Percentiles rank a stretch among this genome's conserved stretches.
phyloP scores from a whole-genome alignment of 2,113 vertebrate species.

The Poecile atricapillus region DNA sequence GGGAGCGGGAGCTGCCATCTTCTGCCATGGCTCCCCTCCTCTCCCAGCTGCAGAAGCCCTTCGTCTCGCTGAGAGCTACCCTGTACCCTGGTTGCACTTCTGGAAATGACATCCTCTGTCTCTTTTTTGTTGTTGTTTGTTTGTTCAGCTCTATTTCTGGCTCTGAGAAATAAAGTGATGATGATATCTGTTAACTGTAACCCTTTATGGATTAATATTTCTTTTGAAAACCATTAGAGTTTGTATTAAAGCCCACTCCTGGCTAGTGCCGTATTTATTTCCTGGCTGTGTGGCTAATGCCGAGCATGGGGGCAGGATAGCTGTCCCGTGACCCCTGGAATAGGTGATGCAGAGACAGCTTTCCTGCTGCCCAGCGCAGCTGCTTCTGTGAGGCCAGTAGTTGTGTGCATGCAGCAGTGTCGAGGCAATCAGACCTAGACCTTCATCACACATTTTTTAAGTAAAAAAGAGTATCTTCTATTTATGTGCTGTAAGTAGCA shows the following conservation, averaged over 20 bases:
- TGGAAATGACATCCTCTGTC: background rate
- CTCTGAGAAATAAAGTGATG: conserved; percentile 47
- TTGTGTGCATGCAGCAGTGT: conserved; percentile 40
- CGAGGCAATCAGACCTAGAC: background rate
- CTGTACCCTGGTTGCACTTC: conserved; percentile 18
- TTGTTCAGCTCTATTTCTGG: conserved; percentile 16
- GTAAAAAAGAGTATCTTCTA: background rate
- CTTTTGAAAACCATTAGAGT: background rate
- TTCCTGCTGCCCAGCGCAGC: conserved; percentile 3
- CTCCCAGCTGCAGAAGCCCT: background rate
- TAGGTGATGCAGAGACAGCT: conserved; percentile 23
- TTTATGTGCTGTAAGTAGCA: conserved; percentile 59
- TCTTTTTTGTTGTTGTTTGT: background rate
- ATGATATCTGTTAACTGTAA: conserved; percentile 47
- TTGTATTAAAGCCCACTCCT: background rate
- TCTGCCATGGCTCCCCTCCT: background rate
- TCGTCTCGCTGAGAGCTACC: background rate
- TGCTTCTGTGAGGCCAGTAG: background rate
- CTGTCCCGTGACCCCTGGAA: conserved; percentile 25
- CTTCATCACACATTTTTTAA: background rate
- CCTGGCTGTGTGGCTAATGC: background rate
- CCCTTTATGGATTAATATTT: conserved; percentile 12
- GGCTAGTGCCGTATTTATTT: background rate
- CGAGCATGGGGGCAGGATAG: background rate
- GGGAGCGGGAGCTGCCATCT: conserved; percentile 50